Base-by-base conservation (phyloP, 2,888 invertebrate species). In the Eurois occulta region DNA sequence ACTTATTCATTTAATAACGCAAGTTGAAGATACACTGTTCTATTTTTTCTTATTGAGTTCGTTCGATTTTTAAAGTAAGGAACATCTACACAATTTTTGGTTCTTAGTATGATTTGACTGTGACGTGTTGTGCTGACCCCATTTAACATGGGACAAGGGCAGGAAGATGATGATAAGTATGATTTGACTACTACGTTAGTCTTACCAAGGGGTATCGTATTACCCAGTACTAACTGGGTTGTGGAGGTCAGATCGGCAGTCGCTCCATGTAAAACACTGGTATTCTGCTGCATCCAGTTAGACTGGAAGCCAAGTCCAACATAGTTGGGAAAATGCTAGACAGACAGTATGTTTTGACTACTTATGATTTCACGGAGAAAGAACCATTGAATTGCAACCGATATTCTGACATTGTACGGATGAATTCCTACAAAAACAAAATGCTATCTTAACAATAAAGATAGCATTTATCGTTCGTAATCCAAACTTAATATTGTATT, bases 391-490 rank as follows among this genome's bases (percentile, higher is more conserved):
- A 52, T 52, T 52, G 2, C 10, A 52, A 8, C 24, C 52, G n/a
- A n/a, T n/a, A 62, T 62, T 62, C 1, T 38, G 4, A 13, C 21
- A 72, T 21, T 70, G n/a, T 35, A 21, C 43, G 4, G 5, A 10
- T 13, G 18, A 55, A 28, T 67, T n/a, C 35, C 58, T 68, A 58
- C 24, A n/a, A 58, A 69, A 52, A 43, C 21, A 68, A 78, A 62
- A 78, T 16, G 16, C 35, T 58, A 58, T 38, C 10, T 58, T 16
- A 18, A 70, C 21, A 24, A 43, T 35, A 43, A n/a, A 21, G n/a
- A 58, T 58, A 28, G 18, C 21, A 66, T 21, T 52, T 67, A 77
- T 79, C 55, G 28, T 16, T 3, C 10, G 5, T 38, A 70, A 79
- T 80, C 21, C 21, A 1, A 21, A 21, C 16, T 32, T n/a, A 10